Evolutionary conservation across 1,140 invertebrate species (phyloP).

Genomic region (Lordiphosa clarofinis): DNA sequence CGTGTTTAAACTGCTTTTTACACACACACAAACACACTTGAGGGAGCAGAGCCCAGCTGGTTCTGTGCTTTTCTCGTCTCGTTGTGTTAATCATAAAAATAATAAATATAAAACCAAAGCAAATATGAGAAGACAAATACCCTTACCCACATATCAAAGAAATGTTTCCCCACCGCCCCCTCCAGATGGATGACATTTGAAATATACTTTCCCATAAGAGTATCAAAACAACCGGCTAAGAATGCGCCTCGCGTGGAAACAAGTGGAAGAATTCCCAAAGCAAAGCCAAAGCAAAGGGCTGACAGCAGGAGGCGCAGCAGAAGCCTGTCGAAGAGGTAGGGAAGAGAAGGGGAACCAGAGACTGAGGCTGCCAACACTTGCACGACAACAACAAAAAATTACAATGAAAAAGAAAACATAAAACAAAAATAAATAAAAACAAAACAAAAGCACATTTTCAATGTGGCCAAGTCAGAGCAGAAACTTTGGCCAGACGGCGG

Average conservation of each 20-base stretch:
- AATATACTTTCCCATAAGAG: background rate
- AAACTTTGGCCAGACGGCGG: slow-evolving; percentile 16
- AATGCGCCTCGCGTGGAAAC: slow-evolving; percentile 36
- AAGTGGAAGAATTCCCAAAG: slow-evolving; percentile 40
- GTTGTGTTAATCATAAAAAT: slow-evolving; percentile 35
- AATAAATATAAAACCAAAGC: slow-evolving; percentile 8
- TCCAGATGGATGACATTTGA: background rate
- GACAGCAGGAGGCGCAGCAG: slow-evolving; percentile 37
- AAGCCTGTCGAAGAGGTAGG: background rate
- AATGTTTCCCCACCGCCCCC: too few species aligned
- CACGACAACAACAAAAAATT: slow-evolving; percentile 34
- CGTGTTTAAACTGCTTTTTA: slow-evolving; percentile 74
- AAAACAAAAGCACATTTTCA: slow-evolving; percentile 31
- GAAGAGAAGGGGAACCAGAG: background rate
- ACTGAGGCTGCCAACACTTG: slow-evolving; percentile 30
- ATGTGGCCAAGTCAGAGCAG: slow-evolving; percentile 27
- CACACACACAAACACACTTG: slow-evolving; percentile 25
- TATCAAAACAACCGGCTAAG: slow-evolving; percentile 6
- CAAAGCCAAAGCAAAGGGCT: slow-evolving; percentile 32
- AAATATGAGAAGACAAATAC: slow-evolving; percentile 1
- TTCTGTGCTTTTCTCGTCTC: slow-evolving; percentile 9
- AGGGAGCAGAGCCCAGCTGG: slow-evolving; percentile 30
- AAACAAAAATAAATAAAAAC: slow-evolving; percentile 13
- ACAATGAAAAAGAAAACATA: slow-evolving; percentile 32
- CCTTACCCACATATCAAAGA: background rate